These are phyloP conservation scores for Meloidogyne hapla DNA, from an alignment of 1,140 invertebrate species.

Conservation along the genomic window DNA sequence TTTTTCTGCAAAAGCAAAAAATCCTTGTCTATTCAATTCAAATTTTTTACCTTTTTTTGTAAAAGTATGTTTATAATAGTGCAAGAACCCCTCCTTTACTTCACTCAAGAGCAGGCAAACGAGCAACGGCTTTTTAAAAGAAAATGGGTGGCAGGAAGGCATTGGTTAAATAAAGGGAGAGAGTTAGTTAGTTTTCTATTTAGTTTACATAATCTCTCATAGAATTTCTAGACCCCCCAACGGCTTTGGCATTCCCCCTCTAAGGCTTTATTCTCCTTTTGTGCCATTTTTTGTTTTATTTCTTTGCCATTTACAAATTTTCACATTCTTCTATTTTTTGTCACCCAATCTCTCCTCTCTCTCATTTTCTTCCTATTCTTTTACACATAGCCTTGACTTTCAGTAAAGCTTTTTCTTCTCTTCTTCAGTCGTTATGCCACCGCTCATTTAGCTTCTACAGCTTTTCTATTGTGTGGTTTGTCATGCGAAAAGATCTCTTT, in stretches of 20 bases:
- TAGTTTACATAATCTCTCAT: not conserved
- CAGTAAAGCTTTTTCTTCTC: not conserved
- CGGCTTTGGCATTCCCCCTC: not conserved
- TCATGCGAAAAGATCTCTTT: not conserved
- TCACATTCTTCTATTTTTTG: not conserved
- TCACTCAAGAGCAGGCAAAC: too few species aligned
- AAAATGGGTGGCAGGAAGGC: too few species aligned
- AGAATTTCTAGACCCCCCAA: not conserved
- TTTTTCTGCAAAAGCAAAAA: too few species aligned
- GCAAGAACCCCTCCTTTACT: too few species aligned
- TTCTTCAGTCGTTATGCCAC: not conserved
- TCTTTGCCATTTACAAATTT: not conserved
- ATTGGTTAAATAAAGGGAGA: too few species aligned
- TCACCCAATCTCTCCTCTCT: not conserved
- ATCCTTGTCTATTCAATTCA: too few species aligned
- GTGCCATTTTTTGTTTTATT: not conserved
- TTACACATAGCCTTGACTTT: not conserved
- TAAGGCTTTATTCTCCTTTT: conserved; percentile 1
- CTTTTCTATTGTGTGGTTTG: not conserved
- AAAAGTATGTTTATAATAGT: too few species aligned
- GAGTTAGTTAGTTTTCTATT: too few species aligned
- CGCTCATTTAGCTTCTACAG: not conserved
- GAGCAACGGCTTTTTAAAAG: too few species aligned
- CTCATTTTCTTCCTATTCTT: not conserved
- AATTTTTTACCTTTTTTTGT: too few species aligned